A percentile compares a stretch with the other conserved stretches of the same genome.
phyloP scores from a whole-genome alignment of 2,888 invertebrate genomes.

The Acleris sparsana region DNA sequence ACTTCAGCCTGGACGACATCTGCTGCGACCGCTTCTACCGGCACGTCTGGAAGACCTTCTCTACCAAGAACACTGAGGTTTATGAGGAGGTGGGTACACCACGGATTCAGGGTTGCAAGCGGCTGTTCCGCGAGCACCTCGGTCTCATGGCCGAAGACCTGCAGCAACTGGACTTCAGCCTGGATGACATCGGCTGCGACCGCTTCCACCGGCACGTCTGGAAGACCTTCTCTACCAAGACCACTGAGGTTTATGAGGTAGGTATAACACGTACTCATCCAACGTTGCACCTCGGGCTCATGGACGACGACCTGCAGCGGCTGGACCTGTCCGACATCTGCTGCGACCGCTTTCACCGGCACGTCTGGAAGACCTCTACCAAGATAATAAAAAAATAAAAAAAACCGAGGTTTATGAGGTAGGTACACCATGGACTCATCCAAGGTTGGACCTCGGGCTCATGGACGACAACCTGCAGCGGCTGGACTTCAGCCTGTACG shows the following conservation, averaged over 20 bases:
- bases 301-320: constrained; percentile 75
- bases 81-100: constrained; percentile 87
- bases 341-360: constrained; percentile 91
- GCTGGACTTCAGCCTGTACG: constrained; percentile 86
- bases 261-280: constrained; percentile 39
- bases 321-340: constrained; percentile 90
- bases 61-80: constrained; percentile 92
- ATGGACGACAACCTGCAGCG: constrained; percentile 75
- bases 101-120: constrained; percentile 77
- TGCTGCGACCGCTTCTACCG: constrained; percentile 92
- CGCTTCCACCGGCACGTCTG: constrained; percentile 93
- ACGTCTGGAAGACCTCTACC: constrained; percentile 91
- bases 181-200: constrained; percentile 91
- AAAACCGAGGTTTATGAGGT: constrained; percentile 96
- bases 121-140: constrained; percentile 96
- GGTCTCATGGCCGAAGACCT: constrained; percentile 84
- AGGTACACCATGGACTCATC: constrained; percentile 39
- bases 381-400: too few species aligned
- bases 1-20: constrained; percentile 90
- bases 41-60: constrained; percentile 91
- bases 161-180: constrained; percentile 78
- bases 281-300: constrained; percentile 89
- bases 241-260: constrained; percentile 94
- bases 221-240: constrained; percentile 90
- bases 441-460: constrained; percentile 89